Evolutionary conservation across 2,888 invertebrate genomes (phyloP).

Genomic region (Tenthredo notha): DNA sequence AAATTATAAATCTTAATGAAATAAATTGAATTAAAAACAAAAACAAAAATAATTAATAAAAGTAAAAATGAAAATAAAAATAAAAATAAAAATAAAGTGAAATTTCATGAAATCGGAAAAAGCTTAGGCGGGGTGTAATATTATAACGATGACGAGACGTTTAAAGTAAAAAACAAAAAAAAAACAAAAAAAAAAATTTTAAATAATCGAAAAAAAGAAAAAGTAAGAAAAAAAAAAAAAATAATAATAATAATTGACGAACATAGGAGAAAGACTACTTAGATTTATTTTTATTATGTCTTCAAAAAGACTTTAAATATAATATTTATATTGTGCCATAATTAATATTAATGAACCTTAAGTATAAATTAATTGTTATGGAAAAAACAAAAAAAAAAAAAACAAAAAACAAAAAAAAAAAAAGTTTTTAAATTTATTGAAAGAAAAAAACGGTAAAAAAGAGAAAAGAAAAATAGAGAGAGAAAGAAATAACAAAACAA

Average conservation of each 20-base stretch:
- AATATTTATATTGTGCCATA: constrained; percentile 78
- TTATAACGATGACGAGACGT: constrained; percentile 53
- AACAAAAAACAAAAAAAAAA: constrained; percentile 64
- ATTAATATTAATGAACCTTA: constrained; percentile 76
- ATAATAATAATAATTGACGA: constrained; percentile 68
- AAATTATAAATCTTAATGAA: constrained; percentile 55
- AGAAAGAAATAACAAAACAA: constrained; percentile 54
- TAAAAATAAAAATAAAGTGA: constrained; percentile 52
- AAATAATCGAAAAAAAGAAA: constrained; percentile 59
- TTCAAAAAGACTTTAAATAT: constrained; percentile 77
- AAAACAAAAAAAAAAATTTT: background rate
- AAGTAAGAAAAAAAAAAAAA: constrained; percentile 53
- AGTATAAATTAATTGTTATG: constrained; percentile 77
- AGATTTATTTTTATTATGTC: constrained; percentile 78
- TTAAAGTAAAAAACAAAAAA: constrained; percentile 58
- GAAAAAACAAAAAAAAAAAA: constrained; percentile 70
- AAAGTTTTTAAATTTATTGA: constrained; percentile 75
- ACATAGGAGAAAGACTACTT: constrained; percentile 77
- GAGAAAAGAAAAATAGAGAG: constrained; percentile 12
- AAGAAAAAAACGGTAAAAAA: constrained; percentile 65
- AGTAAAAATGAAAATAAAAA: constrained; percentile 53
- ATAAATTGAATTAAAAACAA: constrained; percentile 53
- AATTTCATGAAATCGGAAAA: constrained; percentile 15
- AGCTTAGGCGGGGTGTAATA: background rate
- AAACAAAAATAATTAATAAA: constrained; percentile 27